Evolutionary conservation across 2,797 vertebrate species (phyloP), one percentile per base, ranked within the genome.

Genomic region (Xerus rutilus): DNA sequence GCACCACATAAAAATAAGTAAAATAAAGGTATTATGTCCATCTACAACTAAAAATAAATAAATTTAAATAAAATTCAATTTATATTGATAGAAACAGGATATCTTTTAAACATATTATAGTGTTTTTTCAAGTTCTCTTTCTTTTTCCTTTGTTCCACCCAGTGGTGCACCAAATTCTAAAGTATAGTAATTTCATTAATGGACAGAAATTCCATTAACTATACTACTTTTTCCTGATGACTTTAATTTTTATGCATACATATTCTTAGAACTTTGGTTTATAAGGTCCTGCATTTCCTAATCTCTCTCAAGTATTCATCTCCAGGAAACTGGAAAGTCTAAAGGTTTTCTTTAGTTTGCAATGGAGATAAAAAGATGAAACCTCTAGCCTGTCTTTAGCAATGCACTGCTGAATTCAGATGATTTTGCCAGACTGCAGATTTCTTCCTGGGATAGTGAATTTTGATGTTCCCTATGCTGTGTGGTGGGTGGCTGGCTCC

Each of bases 311-410:
- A 94, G 89, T 79, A 89, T 86, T 92, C 78, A 52, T 91, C n/a
- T 47, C 7, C 47, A 93, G 47, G 30, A 54, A 72, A 18, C 8
- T 96, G 87, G 57, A 20, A 93, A 86, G 67, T 47, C 74, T 91
- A 39, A 89, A 96, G 67, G 35, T 92, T 97, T 97, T 86, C 88
- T 95, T 93, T 39, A 18, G 88, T 96, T 92, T 97, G 62, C 47
- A 84, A 62, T 93, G 25, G 79, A 89, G 82, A 93, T 79, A 65
- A 93, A 92, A 89, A 91, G 70, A 86, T 74, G 72, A 95, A 96
- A 82, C 62, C 14, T 90, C 76, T 69, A 85, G 32, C 47, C 9
- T 89, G 65, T 83, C 64, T 79, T 88, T 84, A 93, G 74, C 39
- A 54, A 83, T 32, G 21, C 12, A 32, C 7, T 39, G 15, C 57